A percentile compares a stretch with the other conserved stretches of the same genome.
Evolutionary conservation across 2,113 vertebrate species (phyloP).

Genomic region (Onychostoma macrolepis): DNA sequence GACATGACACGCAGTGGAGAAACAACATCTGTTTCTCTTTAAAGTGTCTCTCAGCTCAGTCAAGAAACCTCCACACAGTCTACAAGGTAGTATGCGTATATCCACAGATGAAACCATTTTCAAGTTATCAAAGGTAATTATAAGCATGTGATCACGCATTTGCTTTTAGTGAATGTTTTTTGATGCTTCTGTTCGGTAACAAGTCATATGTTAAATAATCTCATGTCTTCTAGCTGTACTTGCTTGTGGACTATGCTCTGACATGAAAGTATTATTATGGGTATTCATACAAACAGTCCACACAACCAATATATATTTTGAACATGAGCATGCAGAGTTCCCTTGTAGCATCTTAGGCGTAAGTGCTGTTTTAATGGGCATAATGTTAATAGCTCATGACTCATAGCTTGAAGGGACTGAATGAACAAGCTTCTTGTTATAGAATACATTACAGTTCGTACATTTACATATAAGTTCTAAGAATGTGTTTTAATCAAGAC

Average conservation of each 20-base stretch:
- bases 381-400: background rate
- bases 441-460: background rate
- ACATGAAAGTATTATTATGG: background rate
- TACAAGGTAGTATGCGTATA: background rate
- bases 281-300: background rate
- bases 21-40: conserved; percentile 23
- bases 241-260: background rate
- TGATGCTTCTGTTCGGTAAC: background rate
- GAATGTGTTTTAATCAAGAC: background rate
- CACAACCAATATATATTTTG: background rate
- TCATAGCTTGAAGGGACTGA: background rate
- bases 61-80: background rate
- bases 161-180: background rate
- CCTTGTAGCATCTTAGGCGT: background rate
- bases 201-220: background rate
- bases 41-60: conserved; percentile 17
- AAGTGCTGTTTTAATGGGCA: background rate
- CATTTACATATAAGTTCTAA: background rate
- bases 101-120: background rate
- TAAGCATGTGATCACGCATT: background rate
- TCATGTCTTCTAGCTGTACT: background rate
- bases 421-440: background rate
- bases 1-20: background rate
- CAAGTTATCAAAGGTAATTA: conserved; percentile 16
- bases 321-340: background rate